phyloP scores from a whole-genome alignment of 2,797 vertebrate species.

The Neosilurus hyrtlii region DNA sequence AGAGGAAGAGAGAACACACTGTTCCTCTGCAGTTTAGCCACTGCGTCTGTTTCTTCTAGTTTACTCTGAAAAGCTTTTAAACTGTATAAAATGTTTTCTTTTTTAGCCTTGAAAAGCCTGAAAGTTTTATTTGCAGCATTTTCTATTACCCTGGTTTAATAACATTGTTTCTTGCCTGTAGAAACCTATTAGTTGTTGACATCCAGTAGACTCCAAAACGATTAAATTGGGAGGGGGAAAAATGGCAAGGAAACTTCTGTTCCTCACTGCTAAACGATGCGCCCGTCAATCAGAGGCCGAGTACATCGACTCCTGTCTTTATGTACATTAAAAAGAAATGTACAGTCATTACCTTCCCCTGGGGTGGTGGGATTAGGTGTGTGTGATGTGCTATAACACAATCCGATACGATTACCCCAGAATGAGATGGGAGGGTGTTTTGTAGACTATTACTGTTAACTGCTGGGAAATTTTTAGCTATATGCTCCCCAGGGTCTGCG shows the following conservation, averaged over 20 bases:
- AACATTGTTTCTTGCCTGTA: constrained; percentile 21
- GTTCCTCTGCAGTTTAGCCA: constrained; percentile 24
- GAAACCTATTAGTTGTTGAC: constrained; percentile 17
- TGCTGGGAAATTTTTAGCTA: constrained; percentile 25
- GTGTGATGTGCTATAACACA: constrained; percentile 32
- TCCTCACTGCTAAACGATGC: constrained; percentile 17
- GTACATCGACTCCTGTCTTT: constrained; percentile 37
- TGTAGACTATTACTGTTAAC: constrained; percentile 41
- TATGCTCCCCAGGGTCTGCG: constrained; percentile 30
- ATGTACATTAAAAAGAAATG: constrained; percentile 30
- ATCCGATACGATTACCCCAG: constrained; percentile 34
- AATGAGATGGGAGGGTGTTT: constrained; percentile 33
- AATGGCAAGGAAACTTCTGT: constrained; percentile 25
- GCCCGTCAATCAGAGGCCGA: constrained; percentile 21
- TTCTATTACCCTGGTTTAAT: constrained; percentile 30
- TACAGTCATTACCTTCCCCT: constrained; percentile 32
- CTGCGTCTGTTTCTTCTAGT: constrained; percentile 17
- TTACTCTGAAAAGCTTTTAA: constrained; percentile 22
- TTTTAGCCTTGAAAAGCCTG: constrained; percentile 20
- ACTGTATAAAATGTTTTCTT: constrained; percentile 18
- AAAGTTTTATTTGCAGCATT: constrained; percentile 20
- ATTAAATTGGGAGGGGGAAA: constrained; percentile 27
- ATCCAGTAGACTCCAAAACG: constrained; percentile 2
- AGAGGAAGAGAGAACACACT: constrained; percentile 21
- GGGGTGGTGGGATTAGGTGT: constrained; percentile 33